Conservation (phyloP, 2,113 vertebrate species). For the Acanthisitta chloris region DNA sequence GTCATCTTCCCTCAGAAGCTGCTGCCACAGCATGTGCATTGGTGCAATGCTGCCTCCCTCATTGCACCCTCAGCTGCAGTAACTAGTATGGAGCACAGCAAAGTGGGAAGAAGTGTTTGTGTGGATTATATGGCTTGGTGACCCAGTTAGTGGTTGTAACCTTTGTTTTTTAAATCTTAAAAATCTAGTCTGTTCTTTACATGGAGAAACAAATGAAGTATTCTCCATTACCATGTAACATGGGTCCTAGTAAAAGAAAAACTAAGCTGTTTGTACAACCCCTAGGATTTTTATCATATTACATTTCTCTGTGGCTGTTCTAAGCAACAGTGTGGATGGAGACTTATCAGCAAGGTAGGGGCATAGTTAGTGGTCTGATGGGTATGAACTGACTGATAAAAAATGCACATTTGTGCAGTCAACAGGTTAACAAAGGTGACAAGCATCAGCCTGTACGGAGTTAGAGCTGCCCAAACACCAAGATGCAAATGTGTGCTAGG, state of each 20-base stretch:
- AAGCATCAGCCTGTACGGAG: not conserved
- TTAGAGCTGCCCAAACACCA: not conserved
- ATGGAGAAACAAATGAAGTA: not conserved
- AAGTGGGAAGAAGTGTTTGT: not conserved
- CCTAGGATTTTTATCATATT: not conserved
- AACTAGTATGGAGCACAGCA: not conserved
- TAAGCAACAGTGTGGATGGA: not conserved
- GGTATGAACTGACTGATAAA: not conserved
- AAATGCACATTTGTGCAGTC: not conserved
- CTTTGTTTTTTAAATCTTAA: not conserved
- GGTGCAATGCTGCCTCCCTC: not conserved
- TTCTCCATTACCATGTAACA: not conserved
- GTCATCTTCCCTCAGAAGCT: accelerated
- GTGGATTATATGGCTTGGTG: not conserved
- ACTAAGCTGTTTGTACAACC: not conserved
- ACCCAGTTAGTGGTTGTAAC: not conserved
- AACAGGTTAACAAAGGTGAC: not conserved
- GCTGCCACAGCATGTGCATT: not conserved
- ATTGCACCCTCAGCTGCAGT: accelerated
- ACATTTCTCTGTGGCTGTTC: not conserved
- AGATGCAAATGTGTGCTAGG: not conserved
- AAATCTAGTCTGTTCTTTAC: accelerated
- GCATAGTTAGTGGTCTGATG: not conserved
- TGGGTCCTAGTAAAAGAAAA: not conserved
- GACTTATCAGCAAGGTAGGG: not conserved